Conservation (phyloP, 2,113 vertebrate genomes). For the Casuarius casuarius region DNA sequence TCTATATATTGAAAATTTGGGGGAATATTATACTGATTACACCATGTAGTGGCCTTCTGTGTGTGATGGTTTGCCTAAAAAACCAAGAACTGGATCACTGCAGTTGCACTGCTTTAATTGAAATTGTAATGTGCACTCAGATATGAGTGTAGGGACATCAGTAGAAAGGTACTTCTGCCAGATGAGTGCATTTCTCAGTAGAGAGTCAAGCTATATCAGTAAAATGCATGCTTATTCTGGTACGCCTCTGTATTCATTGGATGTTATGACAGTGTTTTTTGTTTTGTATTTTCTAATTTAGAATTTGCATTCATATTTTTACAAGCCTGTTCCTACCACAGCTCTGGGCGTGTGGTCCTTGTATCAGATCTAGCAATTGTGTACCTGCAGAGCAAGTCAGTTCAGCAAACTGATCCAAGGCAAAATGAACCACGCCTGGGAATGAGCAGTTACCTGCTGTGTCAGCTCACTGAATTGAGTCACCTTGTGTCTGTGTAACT, state of each 20-base stretch:
- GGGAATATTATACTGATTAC: neutral
- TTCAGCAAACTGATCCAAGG: neutral
- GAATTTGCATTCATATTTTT: neutral
- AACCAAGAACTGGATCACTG: neutral
- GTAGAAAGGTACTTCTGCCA: neutral
- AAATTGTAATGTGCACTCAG: neutral
- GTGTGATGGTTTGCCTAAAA: neutral
- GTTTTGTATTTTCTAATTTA: neutral
- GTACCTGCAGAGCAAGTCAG: neutral
- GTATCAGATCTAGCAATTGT: neutral
- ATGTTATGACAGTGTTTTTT: neutral
- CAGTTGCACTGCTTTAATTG: neutral
- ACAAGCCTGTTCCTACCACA: neutral
- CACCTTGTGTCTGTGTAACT: neutral
- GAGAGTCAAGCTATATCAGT: neutral
- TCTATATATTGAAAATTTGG: neutral
- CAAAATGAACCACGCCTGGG: neutral
- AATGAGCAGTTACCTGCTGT: neutral
- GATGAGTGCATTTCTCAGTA: neutral
- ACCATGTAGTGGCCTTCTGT: neutral
- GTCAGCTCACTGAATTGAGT: neutral
- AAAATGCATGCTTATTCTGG: neutral
- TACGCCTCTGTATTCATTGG: neutral
- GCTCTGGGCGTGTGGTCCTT: neutral
- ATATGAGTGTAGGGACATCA: neutral